Evolutionary conservation across 2,113 vertebrate genomes (phyloP).

Genomic region (Gorsachius goisagi): DNA sequence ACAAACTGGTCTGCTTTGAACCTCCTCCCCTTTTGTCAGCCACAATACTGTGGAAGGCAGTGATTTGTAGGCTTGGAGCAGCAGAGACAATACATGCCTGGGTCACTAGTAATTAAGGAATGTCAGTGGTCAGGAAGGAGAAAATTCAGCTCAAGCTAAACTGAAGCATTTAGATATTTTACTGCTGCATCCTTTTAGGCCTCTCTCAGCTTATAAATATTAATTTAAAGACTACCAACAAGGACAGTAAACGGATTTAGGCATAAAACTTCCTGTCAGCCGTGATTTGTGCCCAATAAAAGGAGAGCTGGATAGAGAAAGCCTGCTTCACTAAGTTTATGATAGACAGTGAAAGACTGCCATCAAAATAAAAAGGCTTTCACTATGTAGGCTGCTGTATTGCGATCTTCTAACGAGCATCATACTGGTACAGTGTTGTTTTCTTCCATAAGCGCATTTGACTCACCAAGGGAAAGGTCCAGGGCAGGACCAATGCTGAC

Average conservation of each 20-base stretch:
- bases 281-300: conserved; percentile 83
- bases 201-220: conserved; percentile 83
- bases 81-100: conserved; percentile 23
- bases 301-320: conserved; percentile 73
- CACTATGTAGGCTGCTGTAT: not conserved
- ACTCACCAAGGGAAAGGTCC: conserved; percentile 16
- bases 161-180: conserved; percentile 76
- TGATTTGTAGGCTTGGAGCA: conserved; percentile 67
- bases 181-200: conserved; percentile 74
- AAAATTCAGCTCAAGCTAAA: conserved; percentile 66
- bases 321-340: conserved; percentile 78
- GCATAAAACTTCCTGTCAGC: conserved; percentile 81
- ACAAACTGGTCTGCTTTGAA: not conserved
- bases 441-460: conserved; percentile 30
- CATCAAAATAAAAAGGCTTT: conserved; percentile 74
- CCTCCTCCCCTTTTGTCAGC: conserved; percentile 48
- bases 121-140: conserved; percentile 72
- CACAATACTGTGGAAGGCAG: not conserved
- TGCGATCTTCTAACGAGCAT: conserved; percentile 42
- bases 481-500: not conserved
- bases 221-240: conserved; percentile 86
- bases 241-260: conserved; percentile 82
- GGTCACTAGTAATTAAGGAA: conserved; percentile 77
- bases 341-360: conserved; percentile 76
- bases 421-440: not conserved